Evolutionary conservation across 2,888 invertebrate species (phyloP).

Genomic region (Polymixis flavicincta): DNA sequence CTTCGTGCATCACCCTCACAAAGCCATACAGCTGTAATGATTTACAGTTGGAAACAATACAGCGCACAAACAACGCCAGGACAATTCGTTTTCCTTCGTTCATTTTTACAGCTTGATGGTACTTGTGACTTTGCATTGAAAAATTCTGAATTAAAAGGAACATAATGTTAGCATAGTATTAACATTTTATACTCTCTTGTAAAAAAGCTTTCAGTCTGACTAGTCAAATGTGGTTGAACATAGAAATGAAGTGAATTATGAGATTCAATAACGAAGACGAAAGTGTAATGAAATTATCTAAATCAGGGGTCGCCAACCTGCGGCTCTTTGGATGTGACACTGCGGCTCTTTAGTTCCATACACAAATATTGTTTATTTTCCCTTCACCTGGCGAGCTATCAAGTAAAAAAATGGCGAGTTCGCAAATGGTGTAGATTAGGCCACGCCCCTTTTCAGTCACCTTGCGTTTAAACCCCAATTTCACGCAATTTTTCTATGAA

Average conservation of each 20-base stretch:
- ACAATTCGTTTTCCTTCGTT: slow-evolving; percentile 51
- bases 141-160: slow-evolving; percentile 24
- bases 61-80: slow-evolving; percentile 50
- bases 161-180: not conserved
- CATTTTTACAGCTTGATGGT: slow-evolving; percentile 51
- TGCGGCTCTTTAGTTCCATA: too few species aligned
- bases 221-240: not conserved
- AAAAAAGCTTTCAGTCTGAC: slow-evolving; percentile 11
- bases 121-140: slow-evolving; percentile 57
- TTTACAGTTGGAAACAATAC: slow-evolving; percentile 59
- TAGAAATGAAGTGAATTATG: slow-evolving; percentile 18
- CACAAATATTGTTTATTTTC: too few species aligned
- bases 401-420: too few species aligned
- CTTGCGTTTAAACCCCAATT: too few species aligned
- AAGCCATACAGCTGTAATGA: slow-evolving; percentile 49
- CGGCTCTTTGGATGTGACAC: too few species aligned
- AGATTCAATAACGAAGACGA: slow-evolving; percentile 4
- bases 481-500: too few species aligned
- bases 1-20: slow-evolving; percentile 37
- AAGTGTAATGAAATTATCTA: slow-evolving; percentile 16
- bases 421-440: too few species aligned
- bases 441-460: too few species aligned
- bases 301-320: too few species aligned
- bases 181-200: slow-evolving; percentile 12
- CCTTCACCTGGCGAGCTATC: too few species aligned